These are phyloP conservation scores for Drosophila seclusa DNA, from an alignment of 2,888 invertebrate genomes.

Conservation along the genomic window DNA sequence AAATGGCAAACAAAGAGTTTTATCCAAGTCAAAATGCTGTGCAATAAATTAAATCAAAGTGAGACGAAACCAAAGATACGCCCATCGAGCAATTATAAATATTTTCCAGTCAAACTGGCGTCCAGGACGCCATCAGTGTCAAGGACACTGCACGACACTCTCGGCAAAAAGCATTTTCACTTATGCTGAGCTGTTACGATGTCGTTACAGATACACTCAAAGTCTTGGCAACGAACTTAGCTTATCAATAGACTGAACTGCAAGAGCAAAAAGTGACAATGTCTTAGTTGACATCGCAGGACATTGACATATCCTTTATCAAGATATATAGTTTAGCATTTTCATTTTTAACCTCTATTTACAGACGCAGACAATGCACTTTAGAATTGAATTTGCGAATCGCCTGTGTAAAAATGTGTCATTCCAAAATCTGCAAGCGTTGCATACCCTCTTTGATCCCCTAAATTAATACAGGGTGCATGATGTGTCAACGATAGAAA, in stretches of 20 bases:
- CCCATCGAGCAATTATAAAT: conserved; percentile 60
- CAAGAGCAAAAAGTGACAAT: conserved; percentile 7
- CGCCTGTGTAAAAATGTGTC: too few relatives aligned
- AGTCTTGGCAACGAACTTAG: conserved; percentile 16
- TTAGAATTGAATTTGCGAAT: background rate
- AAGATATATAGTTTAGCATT: background rate
- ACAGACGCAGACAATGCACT: background rate
- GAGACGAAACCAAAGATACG: background rate
- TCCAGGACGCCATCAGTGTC: conserved; percentile 43
- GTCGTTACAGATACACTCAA: conserved; percentile 25
- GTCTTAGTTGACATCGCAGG: too few relatives aligned
- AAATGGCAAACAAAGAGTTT: background rate
- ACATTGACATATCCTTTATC: background rate
- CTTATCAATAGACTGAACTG: conserved; percentile 38
- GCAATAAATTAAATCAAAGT: background rate
- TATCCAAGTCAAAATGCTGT: background rate
- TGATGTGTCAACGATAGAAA: conserved; percentile 26
- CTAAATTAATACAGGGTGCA: background rate
- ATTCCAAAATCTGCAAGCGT: background rate
- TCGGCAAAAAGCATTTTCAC: conserved; percentile 43
- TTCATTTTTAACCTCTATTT: background rate
- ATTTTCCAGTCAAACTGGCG: conserved; percentile 27
- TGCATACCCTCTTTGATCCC: background rate
- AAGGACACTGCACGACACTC: conserved; percentile 42
- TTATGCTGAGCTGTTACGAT: conserved; percentile 43